Base-by-base conservation (phyloP, 2,797 vertebrate species). In the Melanotaenia boesemani region DNA sequence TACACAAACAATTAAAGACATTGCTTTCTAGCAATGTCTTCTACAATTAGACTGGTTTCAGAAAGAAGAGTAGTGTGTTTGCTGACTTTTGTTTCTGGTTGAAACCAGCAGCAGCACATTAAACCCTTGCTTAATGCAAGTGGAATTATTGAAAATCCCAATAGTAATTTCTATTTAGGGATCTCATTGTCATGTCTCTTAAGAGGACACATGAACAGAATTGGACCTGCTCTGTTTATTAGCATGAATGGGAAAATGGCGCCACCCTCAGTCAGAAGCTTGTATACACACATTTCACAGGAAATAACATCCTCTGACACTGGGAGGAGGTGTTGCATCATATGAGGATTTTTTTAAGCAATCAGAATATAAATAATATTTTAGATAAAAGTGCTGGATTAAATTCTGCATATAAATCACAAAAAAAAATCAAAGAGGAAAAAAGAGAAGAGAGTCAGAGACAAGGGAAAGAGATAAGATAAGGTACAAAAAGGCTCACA, bases 201-300 rank as follows among this genome's bases (percentile, higher is more conserved):
- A 4, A 6, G 20, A 39, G 2, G 7, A 22, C 8, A 11, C 18
- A 0, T 18, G 18, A 56, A 16, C 34, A 15, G 18, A 26, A 36
- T 24, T 52, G 39, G 16, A 63, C 22, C 28, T 39, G 10, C 39
- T 2, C 8, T 30, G 2, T 36, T 0, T 10, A 0, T 28, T 5
- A 3, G 10, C 24, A 36, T 84, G 77, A 18, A 15, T 82, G 6
- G 9, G 67, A 41, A 0, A 20, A 63, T 68, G 70, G 79, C 77
- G 0, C 89, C 92, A 83, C 70, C 93, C 68, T 28, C 67, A 81
- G 89, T 86, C 18, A 2, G 34, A 58, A 0, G 6, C 10, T 6
- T 24, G n/a, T 18, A 81, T 0, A 15, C 71, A 58, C 77, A 84
- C 7, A 1, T 67, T 72, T 57, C 62, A 56, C 30, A 1, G 2